Evolutionary conservation across 2,113 vertebrate species (phyloP).

Genomic region (Setophaga petechia): DNA sequence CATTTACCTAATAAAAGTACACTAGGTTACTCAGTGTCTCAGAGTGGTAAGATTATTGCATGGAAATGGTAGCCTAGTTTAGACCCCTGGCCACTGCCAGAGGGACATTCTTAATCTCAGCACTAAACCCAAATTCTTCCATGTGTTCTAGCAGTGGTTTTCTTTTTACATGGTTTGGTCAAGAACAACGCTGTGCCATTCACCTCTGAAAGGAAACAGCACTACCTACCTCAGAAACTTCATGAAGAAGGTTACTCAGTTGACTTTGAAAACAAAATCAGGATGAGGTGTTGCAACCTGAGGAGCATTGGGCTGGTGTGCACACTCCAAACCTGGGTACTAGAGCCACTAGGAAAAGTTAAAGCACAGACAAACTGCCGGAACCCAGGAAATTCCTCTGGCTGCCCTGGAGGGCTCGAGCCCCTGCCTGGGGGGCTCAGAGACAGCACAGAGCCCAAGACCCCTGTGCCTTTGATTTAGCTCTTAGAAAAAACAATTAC

Average conservation of each 20-base stretch:
- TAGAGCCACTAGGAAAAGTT: not conserved
- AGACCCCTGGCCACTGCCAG: not conserved
- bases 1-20: slow-evolving; percentile 51
- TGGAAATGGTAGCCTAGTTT: not conserved
- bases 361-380: not conserved
- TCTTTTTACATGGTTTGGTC: not conserved
- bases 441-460: too few relatives aligned
- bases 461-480: too few relatives aligned
- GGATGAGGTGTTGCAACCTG: not conserved
- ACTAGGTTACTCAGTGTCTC: slow-evolving; percentile 34
- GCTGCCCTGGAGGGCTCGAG: too few relatives aligned
- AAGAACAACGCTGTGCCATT: not conserved
- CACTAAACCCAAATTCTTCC: not conserved
- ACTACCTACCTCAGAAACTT: not conserved
- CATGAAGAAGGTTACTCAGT: not conserved
- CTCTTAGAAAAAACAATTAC: too few relatives aligned
- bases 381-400: too few relatives aligned
- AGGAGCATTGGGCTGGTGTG: not conserved
- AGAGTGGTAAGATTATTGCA: slow-evolving; percentile 49
- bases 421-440: too few relatives aligned
- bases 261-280: not conserved
- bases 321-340: not conserved
- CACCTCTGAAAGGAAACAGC: not conserved
- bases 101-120: not conserved
- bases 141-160: not conserved